A percentile compares a stretch with the other conserved stretches of the same genome.
Evolutionary conservation across 2,888 invertebrate genomes (phyloP).

Genomic region (Isotomurus palustris): DNA sequence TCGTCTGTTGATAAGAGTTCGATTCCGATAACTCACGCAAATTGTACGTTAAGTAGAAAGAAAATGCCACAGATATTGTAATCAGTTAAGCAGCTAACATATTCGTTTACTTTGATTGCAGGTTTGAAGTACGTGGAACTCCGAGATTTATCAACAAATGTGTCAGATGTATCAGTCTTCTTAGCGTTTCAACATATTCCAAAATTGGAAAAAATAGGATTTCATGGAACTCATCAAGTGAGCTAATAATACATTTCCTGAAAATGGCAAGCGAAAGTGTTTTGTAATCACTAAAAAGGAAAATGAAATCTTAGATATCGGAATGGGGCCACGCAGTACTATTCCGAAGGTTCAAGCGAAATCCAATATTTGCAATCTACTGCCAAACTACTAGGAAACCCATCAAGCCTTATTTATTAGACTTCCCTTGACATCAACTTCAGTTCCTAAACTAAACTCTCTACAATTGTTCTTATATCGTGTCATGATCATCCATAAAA

Average conservation of each 20-base stretch:
- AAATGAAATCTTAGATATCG: not conserved
- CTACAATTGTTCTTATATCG: too few species aligned
- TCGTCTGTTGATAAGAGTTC: too few species aligned
- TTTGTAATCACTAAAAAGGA: not conserved
- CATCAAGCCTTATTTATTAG: not conserved
- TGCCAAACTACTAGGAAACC: not conserved
- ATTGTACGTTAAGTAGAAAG: not conserved
- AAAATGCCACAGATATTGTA: not conserved
- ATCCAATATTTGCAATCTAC: conserved; percentile 1
- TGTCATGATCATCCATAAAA: too few species aligned
- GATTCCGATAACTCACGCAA: not conserved
- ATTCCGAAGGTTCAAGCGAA: not conserved
- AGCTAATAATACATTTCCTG: not conserved
- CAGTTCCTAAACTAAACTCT: not conserved
- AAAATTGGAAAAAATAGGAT: conserved; percentile 2
- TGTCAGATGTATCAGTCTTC: conserved; percentile 1
- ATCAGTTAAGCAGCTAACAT: not conserved
- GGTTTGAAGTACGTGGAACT: conserved; percentile 1
- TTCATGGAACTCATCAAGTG: not conserved
- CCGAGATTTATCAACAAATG: not conserved
- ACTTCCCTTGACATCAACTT: conserved; percentile 9
- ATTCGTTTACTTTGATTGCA: not conserved
- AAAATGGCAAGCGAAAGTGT: too few species aligned
- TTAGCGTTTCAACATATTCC: conserved; percentile 6
- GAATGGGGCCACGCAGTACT: conserved; percentile 5